phyloP scores from a whole-genome alignment of 2,888 invertebrate genomes.

The Morpho helenor region DNA sequence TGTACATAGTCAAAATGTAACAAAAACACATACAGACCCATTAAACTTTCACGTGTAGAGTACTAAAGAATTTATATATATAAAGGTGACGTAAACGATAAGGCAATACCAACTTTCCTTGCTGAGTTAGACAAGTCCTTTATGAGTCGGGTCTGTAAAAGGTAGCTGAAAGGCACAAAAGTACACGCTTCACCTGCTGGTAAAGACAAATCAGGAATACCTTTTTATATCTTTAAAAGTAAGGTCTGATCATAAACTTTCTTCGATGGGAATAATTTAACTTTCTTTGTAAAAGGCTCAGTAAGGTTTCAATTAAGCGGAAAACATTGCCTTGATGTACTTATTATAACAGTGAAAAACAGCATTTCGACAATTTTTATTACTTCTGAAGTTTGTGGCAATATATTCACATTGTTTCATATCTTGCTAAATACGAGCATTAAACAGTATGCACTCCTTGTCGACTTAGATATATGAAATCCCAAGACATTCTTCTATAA shows the following conservation, averaged over 20 bases:
- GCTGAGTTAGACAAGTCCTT: conserved; percentile 53
- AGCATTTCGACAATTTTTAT: too few species aligned
- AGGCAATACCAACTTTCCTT: conserved; percentile 69
- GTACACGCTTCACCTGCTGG: conserved; percentile 8
- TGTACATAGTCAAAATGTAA: neutral
- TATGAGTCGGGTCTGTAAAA: conserved; percentile 30
- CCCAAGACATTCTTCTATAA: too few species aligned
- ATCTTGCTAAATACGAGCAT: too few species aligned
- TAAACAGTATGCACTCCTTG: too few species aligned
- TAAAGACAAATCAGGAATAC: neutral
- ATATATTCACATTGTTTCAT: too few species aligned
- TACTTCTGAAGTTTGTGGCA: too few species aligned
- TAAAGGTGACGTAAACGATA: conserved; percentile 35
- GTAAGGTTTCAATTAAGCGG: too few species aligned
- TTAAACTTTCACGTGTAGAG: conserved; percentile 1
- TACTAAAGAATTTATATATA: neutral
- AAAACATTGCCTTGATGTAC: too few species aligned
- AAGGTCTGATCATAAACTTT: conserved; percentile 7
- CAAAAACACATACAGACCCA: neutral
- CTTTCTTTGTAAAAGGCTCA: too few species aligned
- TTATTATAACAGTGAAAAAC: too few species aligned
- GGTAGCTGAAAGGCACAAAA: conserved; percentile 35
- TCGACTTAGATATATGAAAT: too few species aligned
- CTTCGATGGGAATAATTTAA: too few species aligned
- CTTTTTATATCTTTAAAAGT: conserved; percentile 11